phyloP scores from a whole-genome alignment of 2,113 vertebrate genomes.

The Sylvia atricapilla region DNA sequence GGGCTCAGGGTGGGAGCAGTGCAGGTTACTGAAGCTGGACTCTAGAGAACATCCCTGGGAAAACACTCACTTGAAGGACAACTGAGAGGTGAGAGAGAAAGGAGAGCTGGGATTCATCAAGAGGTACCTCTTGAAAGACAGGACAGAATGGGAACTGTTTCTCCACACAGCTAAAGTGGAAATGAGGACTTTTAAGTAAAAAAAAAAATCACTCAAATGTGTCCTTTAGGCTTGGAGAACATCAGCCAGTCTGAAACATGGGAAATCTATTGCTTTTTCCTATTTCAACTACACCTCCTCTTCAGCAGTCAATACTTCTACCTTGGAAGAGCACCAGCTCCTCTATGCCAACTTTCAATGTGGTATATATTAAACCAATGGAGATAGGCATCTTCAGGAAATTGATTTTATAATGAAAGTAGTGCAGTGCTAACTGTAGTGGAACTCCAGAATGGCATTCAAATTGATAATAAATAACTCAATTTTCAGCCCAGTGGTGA shows the following conservation, averaged over 20 bases:
- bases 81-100: background rate
- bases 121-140: background rate
- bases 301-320: background rate
- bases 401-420: slow-evolving; percentile 56
- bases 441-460: slow-evolving; percentile 8
- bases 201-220: background rate
- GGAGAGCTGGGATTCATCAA: background rate
- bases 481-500: slow-evolving; percentile 13
- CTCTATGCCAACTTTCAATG: background rate
- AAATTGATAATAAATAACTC: slow-evolving; percentile 42
- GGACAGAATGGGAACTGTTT: background rate
- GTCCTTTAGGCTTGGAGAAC: background rate
- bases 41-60: background rate
- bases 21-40: background rate
- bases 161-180: background rate
- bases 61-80: background rate
- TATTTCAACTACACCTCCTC: slow-evolving; percentile 3
- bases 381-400: slow-evolving; percentile 49
- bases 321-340: slow-evolving; percentile 27
- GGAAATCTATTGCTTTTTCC: background rate
- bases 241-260: background rate
- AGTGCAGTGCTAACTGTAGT: background rate
- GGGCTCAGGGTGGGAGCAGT: background rate
- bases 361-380: slow-evolving; percentile 7
- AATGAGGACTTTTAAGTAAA: too few species aligned